Evolutionary conservation across 2,888 invertebrate genomes (phyloP).

Genomic region (Meiosimyza decipiens): DNA sequence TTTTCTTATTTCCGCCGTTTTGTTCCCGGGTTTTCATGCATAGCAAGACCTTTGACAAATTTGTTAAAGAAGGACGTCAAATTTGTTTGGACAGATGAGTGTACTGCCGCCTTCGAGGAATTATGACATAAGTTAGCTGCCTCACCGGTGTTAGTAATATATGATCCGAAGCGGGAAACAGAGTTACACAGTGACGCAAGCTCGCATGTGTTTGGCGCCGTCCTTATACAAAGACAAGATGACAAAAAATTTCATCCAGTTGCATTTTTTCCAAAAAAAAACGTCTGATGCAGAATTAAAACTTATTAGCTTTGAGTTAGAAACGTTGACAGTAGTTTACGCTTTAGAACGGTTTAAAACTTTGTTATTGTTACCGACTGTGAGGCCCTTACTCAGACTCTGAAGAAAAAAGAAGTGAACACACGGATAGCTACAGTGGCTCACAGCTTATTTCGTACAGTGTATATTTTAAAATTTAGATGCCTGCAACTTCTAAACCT

Average conservation of each 20-base stretch:
- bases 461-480: too few species aligned
- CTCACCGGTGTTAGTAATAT: conserved; percentile 52
- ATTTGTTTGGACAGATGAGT: conserved; percentile 36
- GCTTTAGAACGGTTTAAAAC: conserved; percentile 44
- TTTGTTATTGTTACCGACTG: conserved; percentile 53
- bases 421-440: too few species aligned
- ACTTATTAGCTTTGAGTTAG: conserved; percentile 55
- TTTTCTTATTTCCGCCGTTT: conserved; percentile 31
- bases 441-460: too few species aligned
- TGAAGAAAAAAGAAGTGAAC: conserved; percentile 33
- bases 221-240: conserved; percentile 49
- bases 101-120: conserved; percentile 32
- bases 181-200: conserved; percentile 58
- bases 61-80: conserved; percentile 27
- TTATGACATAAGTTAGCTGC: conserved; percentile 31
- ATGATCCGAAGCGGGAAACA: conserved; percentile 48
- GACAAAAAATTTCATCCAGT: conserved; percentile 53
- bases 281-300: conserved; percentile 47
- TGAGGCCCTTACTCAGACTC: conserved; percentile 43
- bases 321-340: conserved; percentile 52
- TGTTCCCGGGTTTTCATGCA: conserved; percentile 35
- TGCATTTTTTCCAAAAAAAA: conserved; percentile 54
- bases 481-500: too few species aligned
- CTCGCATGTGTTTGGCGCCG: conserved; percentile 50
- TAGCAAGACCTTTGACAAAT: conserved; percentile 35